Percentiles rank a stretch among this genome's conserved stretches.
phyloP scores from a whole-genome alignment of 2,113 vertebrate species.

The Tragelaphus buxtoni region DNA sequence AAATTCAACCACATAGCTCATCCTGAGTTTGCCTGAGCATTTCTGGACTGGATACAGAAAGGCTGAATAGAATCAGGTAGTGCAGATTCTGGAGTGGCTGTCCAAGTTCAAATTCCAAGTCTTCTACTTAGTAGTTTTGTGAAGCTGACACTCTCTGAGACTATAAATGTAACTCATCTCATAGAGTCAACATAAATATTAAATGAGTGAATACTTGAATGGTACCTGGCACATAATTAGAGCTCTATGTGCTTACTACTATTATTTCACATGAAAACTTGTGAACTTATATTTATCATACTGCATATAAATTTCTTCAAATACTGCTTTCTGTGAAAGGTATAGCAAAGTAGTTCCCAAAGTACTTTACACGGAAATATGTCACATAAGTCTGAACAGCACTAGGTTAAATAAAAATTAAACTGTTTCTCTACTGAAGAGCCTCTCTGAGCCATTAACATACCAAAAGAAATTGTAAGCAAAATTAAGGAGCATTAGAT shows the following conservation, averaged over 20 bases:
- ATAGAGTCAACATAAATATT: neutral
- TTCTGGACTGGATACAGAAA: neutral
- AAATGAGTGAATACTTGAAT: neutral
- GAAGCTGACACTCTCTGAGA: neutral
- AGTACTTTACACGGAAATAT: neutral
- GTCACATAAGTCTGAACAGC: neutral
- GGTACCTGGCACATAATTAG: neutral
- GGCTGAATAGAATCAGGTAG: neutral
- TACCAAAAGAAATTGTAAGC: neutral
- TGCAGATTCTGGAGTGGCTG: neutral
- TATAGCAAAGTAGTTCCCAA: neutral
- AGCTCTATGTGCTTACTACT: neutral
- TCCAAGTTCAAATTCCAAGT: neutral
- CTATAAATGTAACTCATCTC: neutral
- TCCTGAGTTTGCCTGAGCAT: neutral
- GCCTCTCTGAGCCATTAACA: neutral
- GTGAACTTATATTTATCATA: neutral
- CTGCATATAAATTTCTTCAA: neutral
- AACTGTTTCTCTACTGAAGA: neutral
- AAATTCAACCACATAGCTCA: neutral
- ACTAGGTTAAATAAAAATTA: constrained; percentile 19
- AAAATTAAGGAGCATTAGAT: neutral
- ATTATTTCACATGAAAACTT: neutral
- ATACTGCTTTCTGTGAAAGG: neutral
- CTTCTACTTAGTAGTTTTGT: neutral